Evolutionary conservation across 2,888 invertebrate genomes (phyloP), one percentile per base, ranked within the genome.

Genomic region (Noctua comes): DNA sequence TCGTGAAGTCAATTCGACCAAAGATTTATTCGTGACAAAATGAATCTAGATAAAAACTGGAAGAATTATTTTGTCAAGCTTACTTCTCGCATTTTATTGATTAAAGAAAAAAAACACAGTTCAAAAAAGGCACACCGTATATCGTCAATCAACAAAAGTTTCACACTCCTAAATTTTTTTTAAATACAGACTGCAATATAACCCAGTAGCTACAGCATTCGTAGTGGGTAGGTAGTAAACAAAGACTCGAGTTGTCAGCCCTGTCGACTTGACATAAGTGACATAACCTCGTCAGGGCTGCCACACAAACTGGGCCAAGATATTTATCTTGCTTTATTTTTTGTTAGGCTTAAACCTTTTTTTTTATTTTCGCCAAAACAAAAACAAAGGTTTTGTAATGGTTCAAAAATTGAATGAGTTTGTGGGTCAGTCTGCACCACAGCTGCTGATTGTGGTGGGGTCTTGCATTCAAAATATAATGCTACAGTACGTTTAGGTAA

Each of bases 251-350:
- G 46, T 75, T 87, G 79, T 80, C 83, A 88, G 48, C 79, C 68
- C 81, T 87, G 76, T 77, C 76, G 31, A 43, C 77, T 85, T 77
- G 80, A 81, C 76, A 54, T 76, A 83, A 80, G 82, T 83, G 88
- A 88, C 73, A 84, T 80, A 69, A 82, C 81, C 78, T 75, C 77
- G 76, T 71, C 76, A 88, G 88, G 85, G 88, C 40, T 84, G 82
- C 65, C 87, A 68, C 78, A 43, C 66, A 72, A 87, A 87, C 80
- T 80, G 79, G 88, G 87, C 77, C 87, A 87, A 82, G 87, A 81
- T 73, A 84, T 86, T 73, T 73, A 46, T 84, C 84, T 68, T 68
- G 59, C 69, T 85, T 81, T 76, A 78, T 59, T 86, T 82, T 86
- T 86, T 80, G 31, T 54, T 66, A 40, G 68, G 36, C 76, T 65